Evolutionary conservation across 2,113 vertebrate genomes (phyloP), one percentile per base, ranked within the genome.

Genomic region (Orycteropus afer): DNA sequence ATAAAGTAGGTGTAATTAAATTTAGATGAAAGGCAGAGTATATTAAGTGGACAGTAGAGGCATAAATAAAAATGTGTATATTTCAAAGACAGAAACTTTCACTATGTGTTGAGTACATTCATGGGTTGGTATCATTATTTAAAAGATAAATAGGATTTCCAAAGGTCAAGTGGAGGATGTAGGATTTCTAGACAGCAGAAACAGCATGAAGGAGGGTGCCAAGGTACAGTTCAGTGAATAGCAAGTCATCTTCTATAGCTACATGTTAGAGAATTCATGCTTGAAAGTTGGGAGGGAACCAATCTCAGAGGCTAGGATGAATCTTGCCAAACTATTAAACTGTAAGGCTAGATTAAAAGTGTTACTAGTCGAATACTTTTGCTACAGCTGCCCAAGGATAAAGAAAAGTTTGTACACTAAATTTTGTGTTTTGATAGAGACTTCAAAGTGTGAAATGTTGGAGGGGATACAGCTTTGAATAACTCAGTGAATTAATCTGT

Each of bases 41-140:
- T 40, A 3, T 7, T 57, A 73, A 81, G 3, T 55, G 10, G 12
- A 29, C 67, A 81, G 27, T 40, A 91, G 53, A 51, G 42, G 11
- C 42, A 49, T 25, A 51, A 29, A 42, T 91, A 83, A 81, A 87
- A 29, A 42, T 0, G 11, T 71, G 3, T 80, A 14, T 32, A 42
- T 49, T 88, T 92, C 67, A 90, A 84, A 84, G 37, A 84, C 15
- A 88, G 45, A 93, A 92, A 61, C 22, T 63, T 9, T 67, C 34
- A 78, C 17, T 49, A 13, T 51, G 5, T 93, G 8, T 49, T 73
- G 45, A 86, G 23, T 67, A 82, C 32, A 73, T 78, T 86, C 9
- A 47, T 94, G 53, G 40, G 18, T 34, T 73, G 1, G 82, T 82
- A 77, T 49, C 49, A 89, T 37, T 67, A 45, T 78, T 86, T 86